Base-by-base conservation (phyloP, 2,888 invertebrate genomes). In the Ecliptopera silaceata region DNA sequence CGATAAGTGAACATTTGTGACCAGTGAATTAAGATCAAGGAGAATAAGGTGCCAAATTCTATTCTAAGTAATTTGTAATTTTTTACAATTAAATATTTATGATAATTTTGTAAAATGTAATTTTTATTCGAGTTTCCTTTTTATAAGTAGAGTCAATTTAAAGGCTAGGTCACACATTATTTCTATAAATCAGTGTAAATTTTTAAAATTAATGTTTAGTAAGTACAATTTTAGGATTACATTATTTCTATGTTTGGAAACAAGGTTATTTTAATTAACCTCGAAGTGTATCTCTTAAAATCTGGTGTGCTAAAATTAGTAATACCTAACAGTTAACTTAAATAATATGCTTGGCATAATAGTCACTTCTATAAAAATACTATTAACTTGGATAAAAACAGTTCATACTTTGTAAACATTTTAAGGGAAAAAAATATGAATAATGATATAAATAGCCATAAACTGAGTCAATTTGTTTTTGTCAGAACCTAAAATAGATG, bases 1-100 rank as follows among this genome's bases (percentile, higher is more conserved):
- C 66, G 87, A 88, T 65, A 89, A 89, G 79, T 89, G 77, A 86
- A 63, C 15, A 5, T 13, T 11, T 34, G 39, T 49, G 49, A 48
- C 38, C 22, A 48, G 45, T 49, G 58, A 15, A 20, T 32, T 44
- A 32, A 15, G 18, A 15, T 31, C 26, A 13, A 44, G 31, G 15
- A 31, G 5, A 48, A 52, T 44, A 56, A 31, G 43, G 61, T 61
- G 59, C 58, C 58, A 63, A 59, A 18, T 6, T 32, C 8, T 32
- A 26, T 10, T n/a, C 10, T 56, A 52, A 31, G 32, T 45, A 6
- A 50, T 12, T 41, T 45, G n/a, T 11, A 45, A 45, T 34, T 2
- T 17, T 4, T 31, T 22, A 15, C 3, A 45, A 17, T 38, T 41
- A 46, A 32, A 29, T 29, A 17, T 15, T 47, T 47, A 47, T 17